These are phyloP conservation scores for Pocillopora verrucosa DNA, from an alignment of 64 coral and sea anemone species.

Conservation along the genomic window DNA sequence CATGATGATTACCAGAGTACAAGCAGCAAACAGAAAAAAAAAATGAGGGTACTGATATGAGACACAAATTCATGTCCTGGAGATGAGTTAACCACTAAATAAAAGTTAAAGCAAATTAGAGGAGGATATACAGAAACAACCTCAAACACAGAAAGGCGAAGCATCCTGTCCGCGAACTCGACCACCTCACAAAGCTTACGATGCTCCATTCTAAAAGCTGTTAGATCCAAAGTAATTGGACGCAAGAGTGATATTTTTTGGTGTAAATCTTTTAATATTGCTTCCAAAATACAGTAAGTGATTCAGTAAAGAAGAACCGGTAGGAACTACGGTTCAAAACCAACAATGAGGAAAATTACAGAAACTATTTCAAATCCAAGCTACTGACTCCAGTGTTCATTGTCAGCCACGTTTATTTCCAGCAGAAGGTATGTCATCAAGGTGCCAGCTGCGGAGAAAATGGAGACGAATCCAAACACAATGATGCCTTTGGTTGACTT, in stretches of 20 bases:
- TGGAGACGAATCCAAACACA: not conserved
- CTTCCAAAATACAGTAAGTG: slow-evolving; percentile 3
- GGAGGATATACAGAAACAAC: too few relatives aligned
- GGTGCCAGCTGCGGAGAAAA: too few relatives aligned
- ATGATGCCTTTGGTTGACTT: not conserved
- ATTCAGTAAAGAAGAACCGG: slow-evolving; percentile 4
- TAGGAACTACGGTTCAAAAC: slow-evolving; percentile 1
- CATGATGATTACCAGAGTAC: not conserved
- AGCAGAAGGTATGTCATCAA: not conserved
- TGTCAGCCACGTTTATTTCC: not conserved
- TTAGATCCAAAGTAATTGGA: not conserved
- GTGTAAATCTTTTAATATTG: not conserved
- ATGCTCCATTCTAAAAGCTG: not conserved
- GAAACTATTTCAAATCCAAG: slow-evolving; percentile 2
- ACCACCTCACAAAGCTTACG: not conserved
- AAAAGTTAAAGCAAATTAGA: not conserved
- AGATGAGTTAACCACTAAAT: not conserved
- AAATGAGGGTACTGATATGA: not conserved
- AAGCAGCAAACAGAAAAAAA: not conserved
- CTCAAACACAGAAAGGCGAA: too few relatives aligned
- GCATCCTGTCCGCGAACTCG: not conserved
- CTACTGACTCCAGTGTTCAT: slow-evolving; percentile 4
- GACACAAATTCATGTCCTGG: not conserved
- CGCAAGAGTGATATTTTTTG: not conserved
- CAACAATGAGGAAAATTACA: not conserved